Conservation (phyloP, 2,797 vertebrate genomes). For the Crenichthys baileyi region DNA sequence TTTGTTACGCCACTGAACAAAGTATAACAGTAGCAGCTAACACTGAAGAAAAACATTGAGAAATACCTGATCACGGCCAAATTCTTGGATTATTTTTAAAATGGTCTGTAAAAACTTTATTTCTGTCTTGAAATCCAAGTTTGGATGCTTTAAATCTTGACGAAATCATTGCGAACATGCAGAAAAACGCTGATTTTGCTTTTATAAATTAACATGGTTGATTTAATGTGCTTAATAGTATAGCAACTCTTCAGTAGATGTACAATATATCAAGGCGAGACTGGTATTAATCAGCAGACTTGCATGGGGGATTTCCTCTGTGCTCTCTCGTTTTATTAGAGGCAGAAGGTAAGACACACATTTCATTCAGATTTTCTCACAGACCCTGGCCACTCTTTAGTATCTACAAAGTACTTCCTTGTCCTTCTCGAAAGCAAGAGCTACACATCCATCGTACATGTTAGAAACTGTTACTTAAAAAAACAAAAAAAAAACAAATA, state of each 20-base stretch:
- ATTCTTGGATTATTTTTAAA: neutral
- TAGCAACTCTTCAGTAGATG: neutral
- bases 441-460: constrained; percentile 94
- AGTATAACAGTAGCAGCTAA: neutral
- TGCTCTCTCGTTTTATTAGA: constrained; percentile 79
- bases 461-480: constrained; percentile 87
- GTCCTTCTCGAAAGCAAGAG: constrained; percentile 87
- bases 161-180: no score
- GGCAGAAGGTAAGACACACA: constrained; percentile 78
- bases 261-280: neutral
- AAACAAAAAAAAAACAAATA: constrained; percentile 59
- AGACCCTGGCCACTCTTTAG: constrained; percentile 68
- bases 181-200: neutral
- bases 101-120: no score
- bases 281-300: constrained; percentile 34
- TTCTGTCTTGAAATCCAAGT: no score
- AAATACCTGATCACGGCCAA: neutral
- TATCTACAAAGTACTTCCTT: constrained; percentile 91
- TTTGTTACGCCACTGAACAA: neutral
- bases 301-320: constrained; percentile 33
- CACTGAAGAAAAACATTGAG: neutral
- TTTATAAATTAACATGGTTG: neutral
- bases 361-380: constrained; percentile 71
- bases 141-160: neutral
- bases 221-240: neutral